Evolutionary conservation across 2,797 vertebrate genomes (phyloP).

Genomic region (Hyperoplus lanceolatus): DNA sequence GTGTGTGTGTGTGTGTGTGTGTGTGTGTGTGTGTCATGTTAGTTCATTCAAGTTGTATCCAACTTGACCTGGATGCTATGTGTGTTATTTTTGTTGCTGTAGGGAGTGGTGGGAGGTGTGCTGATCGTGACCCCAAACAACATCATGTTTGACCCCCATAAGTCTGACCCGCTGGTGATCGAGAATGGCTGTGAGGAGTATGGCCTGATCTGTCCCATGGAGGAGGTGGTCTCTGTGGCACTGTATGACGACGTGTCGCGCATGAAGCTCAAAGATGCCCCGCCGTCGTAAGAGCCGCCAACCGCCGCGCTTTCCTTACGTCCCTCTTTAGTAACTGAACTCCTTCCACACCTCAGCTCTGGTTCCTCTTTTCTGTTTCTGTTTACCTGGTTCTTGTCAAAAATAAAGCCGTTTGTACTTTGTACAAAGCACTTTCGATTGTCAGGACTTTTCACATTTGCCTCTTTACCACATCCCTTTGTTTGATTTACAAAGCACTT

Average conservation of each 20-base stretch:
- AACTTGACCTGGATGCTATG: background rate
- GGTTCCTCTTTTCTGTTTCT: slow-evolving; percentile 30
- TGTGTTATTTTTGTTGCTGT: slow-evolving; percentile 29
- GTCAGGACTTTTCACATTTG: background rate
- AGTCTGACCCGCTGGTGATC: slow-evolving; percentile 97
- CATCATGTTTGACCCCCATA: slow-evolving; percentile 99
- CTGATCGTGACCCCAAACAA: slow-evolving; percentile 99
- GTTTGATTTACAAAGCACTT: background rate
- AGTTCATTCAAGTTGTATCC: background rate
- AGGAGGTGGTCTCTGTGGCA: slow-evolving; percentile 96
- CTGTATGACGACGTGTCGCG: slow-evolving; percentile 97
- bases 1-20: too few relatives aligned
- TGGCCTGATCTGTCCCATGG: slow-evolving; percentile 98
- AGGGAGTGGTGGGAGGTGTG: slow-evolving; percentile 98
- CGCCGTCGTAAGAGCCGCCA: slow-evolving; percentile 93
- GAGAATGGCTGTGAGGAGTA: slow-evolving; percentile 99
- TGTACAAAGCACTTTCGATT: background rate
- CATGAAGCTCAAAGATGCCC: slow-evolving; percentile 97
- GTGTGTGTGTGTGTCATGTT: too few relatives aligned
- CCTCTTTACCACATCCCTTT: background rate
- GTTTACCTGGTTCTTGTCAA: background rate
- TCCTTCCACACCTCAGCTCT: background rate
- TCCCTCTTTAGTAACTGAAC: background rate
- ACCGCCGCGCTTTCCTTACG: background rate
- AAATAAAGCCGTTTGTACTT: slow-evolving; percentile 3